phyloP scores from a whole-genome alignment of 2,888 invertebrate genomes.

The Nomada lathburiana region DNA sequence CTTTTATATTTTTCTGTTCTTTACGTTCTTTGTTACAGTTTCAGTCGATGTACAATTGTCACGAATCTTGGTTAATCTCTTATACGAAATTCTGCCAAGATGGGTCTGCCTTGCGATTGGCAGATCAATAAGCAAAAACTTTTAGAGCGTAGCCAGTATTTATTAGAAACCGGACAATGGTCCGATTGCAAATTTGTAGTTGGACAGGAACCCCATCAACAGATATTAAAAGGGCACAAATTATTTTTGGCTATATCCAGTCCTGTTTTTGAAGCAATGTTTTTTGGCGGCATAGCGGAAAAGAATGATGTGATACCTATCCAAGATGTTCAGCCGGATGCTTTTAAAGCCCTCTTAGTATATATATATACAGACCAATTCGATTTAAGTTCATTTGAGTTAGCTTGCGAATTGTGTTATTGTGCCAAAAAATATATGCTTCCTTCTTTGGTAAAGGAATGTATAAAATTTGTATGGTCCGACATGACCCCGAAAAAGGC shows the following conservation, averaged over 20 bases:
- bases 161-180: conserved; percentile 93
- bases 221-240: conserved; percentile 91
- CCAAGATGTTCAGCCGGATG: conserved; percentile 93
- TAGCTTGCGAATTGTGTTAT: conserved; percentile 94
- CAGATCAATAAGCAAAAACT: conserved; percentile 90
- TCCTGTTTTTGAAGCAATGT: conserved; percentile 95
- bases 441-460: conserved; percentile 92
- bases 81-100: conserved; percentile 68
- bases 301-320: conserved; percentile 91
- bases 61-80: conserved; percentile 6
- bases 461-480: conserved; percentile 93
- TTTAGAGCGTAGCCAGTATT: conserved; percentile 90
- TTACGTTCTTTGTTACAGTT: conserved; percentile 3
- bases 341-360: conserved; percentile 92
- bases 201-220: conserved; percentile 91
- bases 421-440: conserved; percentile 95
- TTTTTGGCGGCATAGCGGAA: conserved; percentile 93
- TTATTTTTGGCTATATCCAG: conserved; percentile 94
- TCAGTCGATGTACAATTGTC: background rate
- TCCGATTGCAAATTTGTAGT: conserved; percentile 93
- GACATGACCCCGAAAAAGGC: conserved; percentile 92
- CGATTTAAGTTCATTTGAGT: conserved; percentile 92
- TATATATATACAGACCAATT: conserved; percentile 93
- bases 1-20: background rate
- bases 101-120: conserved; percentile 90